Evolutionary conservation across 2,888 invertebrate genomes (phyloP).

Genomic region (Aphidoletes aphidimyza): DNA sequence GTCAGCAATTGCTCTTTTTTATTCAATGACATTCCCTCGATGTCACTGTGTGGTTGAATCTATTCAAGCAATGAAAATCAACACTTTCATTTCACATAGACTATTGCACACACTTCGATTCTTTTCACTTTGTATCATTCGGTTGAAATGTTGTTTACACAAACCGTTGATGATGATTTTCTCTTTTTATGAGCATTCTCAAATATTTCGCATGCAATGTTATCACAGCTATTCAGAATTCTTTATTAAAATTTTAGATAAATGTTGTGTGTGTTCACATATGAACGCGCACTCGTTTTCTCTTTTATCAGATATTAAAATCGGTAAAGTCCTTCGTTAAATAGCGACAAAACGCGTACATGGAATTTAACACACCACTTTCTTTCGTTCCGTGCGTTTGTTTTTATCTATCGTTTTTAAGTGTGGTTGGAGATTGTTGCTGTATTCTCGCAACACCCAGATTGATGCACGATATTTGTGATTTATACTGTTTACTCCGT

Average conservation of each 20-base stretch:
- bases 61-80: neutral
- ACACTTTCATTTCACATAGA: neutral
- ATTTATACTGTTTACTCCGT: slow-evolving; percentile 34
- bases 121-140: too few relatives aligned
- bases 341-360: too few relatives aligned
- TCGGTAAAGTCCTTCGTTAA: slow-evolving; percentile 26
- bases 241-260: too few relatives aligned
- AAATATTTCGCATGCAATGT: neutral
- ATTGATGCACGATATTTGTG: slow-evolving; percentile 28
- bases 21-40: slow-evolving; percentile 38
- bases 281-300: neutral
- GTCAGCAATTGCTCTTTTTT: neutral
- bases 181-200: neutral
- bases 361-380: slow-evolving; percentile 48
- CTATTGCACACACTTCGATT: neutral
- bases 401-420: neutral
- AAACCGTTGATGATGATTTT: neutral
- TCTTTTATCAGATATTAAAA: slow-evolving; percentile 49
- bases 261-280: too few relatives aligned
- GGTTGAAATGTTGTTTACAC: neutral
- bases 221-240: too few relatives aligned
- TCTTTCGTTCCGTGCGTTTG: neutral
- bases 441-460: too few relatives aligned
- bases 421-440: neutral
- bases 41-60: neutral